Evolutionary conservation across 2,888 invertebrate species (phyloP).

Genomic region (Theodoxus fluviatilis): DNA sequence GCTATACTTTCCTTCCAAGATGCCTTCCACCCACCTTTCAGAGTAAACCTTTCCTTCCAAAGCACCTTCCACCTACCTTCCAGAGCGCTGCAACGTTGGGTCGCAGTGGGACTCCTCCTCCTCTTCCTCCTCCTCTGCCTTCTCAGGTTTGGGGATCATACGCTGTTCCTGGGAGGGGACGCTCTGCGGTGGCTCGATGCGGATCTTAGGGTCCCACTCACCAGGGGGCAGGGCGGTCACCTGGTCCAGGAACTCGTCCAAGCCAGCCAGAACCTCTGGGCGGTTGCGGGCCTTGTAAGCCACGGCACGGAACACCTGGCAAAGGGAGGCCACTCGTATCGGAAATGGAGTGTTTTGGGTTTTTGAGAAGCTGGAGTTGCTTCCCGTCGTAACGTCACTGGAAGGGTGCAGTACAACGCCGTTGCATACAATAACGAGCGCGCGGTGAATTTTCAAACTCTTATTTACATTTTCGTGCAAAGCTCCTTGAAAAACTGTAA

Average conservation of each 20-base stretch:
- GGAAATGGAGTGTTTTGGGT: neutral
- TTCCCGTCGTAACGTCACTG: too few relatives aligned
- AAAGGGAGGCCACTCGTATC: neutral
- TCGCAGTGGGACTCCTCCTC: constrained; percentile 82
- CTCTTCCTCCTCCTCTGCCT: constrained; percentile 84
- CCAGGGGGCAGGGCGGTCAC: constrained; percentile 87
- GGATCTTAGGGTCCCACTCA: constrained; percentile 94
- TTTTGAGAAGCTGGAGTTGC: constrained; percentile 25
- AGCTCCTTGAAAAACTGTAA: too few relatives aligned
- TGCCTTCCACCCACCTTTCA: too few relatives aligned
- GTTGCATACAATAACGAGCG: too few relatives aligned
- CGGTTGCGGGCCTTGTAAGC: constrained; percentile 67
- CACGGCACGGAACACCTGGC: constrained; percentile 62
- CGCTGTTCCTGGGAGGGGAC: constrained; percentile 46
- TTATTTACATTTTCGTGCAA: too few relatives aligned
- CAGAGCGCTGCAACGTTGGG: constrained; percentile 76
- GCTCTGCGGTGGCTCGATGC: constrained; percentile 65
- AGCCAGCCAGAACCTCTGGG: constrained; percentile 89
- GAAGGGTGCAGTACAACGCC: too few relatives aligned
- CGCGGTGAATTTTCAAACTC: too few relatives aligned
- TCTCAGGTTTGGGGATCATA: constrained; percentile 59
- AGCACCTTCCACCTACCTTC: constrained; percentile 70
- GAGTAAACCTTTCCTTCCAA: too few relatives aligned
- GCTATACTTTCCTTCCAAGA: too few relatives aligned
- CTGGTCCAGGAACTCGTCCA: constrained; percentile 92